Conservation (phyloP, 2,113 vertebrate species). For the Falco punctatus region DNA sequence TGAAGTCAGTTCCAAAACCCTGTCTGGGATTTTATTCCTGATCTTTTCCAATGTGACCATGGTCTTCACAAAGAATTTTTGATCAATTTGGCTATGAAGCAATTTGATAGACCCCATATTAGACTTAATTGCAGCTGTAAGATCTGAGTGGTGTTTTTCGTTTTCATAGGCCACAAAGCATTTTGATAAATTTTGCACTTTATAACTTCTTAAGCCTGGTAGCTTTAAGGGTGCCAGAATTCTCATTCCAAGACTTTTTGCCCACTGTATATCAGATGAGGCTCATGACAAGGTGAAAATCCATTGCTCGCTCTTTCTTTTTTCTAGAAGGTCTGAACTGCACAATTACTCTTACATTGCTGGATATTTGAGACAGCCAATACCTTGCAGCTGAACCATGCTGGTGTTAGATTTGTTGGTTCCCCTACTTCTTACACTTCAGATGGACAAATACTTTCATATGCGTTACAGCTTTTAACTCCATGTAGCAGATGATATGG, state of each 20-base stretch:
- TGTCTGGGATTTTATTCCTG: neutral
- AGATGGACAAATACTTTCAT: neutral
- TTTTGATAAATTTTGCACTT: neutral
- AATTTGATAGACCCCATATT: neutral
- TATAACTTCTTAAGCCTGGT: neutral
- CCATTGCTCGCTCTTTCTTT: neutral
- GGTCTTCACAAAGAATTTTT: neutral
- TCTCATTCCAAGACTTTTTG: neutral
- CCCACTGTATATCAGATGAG: neutral
- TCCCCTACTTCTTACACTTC: neutral
- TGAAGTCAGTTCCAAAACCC: neutral
- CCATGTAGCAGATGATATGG: neutral
- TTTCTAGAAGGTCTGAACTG: neutral
- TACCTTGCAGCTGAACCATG: neutral
- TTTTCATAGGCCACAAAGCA: neutral
- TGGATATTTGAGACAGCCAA: neutral
- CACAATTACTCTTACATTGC: neutral
- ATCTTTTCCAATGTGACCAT: neutral
- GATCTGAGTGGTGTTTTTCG: neutral
- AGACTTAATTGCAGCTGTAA: neutral
- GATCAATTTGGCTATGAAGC: neutral
- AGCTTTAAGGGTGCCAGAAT: neutral
- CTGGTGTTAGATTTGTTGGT: neutral
- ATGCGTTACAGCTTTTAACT: neutral
- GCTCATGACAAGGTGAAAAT: neutral